Evolutionary conservation across 2,113 vertebrate species (phyloP).

Genomic region (Oreochromis tanganicae): DNA sequence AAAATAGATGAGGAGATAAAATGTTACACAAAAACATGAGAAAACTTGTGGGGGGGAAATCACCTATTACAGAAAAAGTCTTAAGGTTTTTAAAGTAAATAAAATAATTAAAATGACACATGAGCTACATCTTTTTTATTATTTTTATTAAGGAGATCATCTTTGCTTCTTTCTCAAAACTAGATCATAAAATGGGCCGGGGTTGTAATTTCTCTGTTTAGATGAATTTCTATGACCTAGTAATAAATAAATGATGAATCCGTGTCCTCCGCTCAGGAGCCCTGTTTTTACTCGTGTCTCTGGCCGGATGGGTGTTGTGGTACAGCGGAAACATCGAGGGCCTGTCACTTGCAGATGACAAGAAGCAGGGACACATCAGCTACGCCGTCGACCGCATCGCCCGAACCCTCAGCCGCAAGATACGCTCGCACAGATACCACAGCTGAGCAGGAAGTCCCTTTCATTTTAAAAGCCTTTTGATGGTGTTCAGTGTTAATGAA

Average conservation of each 20-base stretch:
- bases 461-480: background rate
- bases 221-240: background rate
- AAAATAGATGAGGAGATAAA: background rate
- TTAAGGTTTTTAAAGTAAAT: no score
- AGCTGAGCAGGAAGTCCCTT: background rate
- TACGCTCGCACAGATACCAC: slow-evolving; percentile 31
- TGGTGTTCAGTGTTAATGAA: background rate
- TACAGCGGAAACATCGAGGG: slow-evolving; percentile 90
- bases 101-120: rapidly evolving
- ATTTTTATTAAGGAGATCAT: background rate
- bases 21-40: background rate
- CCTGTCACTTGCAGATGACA: slow-evolving; percentile 53
- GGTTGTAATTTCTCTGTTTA: background rate
- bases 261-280: slow-evolving; percentile 56
- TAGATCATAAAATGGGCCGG: rapidly evolving
- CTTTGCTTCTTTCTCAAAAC: background rate
- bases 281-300: slow-evolving; percentile 79
- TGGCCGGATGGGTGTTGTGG: slow-evolving; percentile 87
- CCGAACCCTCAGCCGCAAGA: slow-evolving; percentile 71
- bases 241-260: background rate
- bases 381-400: slow-evolving; percentile 70
- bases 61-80: background rate
- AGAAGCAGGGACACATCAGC: slow-evolving; percentile 59
- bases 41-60: background rate
- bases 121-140: background rate